Conservation (phyloP, 2,888 invertebrate genomes). For the Chelonus formosanus region DNA sequence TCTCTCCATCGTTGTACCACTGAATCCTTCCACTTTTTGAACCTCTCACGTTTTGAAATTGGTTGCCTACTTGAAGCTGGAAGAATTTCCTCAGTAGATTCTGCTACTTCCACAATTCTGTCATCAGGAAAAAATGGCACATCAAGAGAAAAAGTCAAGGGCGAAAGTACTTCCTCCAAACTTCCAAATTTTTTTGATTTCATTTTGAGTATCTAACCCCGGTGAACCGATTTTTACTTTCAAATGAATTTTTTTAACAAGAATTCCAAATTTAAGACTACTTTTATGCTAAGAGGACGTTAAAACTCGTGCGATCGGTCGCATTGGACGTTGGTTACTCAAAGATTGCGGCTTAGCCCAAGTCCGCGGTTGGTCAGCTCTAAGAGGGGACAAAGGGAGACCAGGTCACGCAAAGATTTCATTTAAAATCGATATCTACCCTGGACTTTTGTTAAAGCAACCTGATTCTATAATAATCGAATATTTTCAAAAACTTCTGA, state of each 20-base stretch:
- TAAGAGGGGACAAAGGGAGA: slow-evolving; percentile 29
- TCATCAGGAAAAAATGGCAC: slow-evolving; percentile 26
- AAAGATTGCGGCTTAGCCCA: slow-evolving; percentile 57
- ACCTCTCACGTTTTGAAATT: slow-evolving; percentile 33
- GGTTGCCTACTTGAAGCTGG: background rate
- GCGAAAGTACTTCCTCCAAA: slow-evolving; percentile 18
- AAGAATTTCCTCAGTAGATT: slow-evolving; percentile 3
- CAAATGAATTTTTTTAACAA: background rate
- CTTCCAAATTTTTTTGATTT: slow-evolving; percentile 13
- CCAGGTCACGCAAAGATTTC: slow-evolving; percentile 61
- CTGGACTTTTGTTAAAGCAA: slow-evolving; percentile 21
- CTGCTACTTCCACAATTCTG: slow-evolving; percentile 26
- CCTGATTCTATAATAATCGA: no score
- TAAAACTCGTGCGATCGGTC: slow-evolving; percentile 27
- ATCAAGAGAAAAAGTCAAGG: slow-evolving; percentile 20
- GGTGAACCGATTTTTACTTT: background rate
- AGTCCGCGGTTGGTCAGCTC: slow-evolving; percentile 57
- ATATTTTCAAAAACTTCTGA: no score
- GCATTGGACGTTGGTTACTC: slow-evolving; percentile 44
- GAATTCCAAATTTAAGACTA: background rate
- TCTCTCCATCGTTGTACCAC: slow-evolving; percentile 30
- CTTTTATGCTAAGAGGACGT: slow-evolving; percentile 3
- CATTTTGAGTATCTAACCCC: slow-evolving; percentile 3
- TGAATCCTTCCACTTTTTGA: slow-evolving; percentile 35
- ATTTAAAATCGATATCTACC: slow-evolving; percentile 46